Conservation (phyloP, 2,888 invertebrate genomes). For the Coenonympha arcania region DNA sequence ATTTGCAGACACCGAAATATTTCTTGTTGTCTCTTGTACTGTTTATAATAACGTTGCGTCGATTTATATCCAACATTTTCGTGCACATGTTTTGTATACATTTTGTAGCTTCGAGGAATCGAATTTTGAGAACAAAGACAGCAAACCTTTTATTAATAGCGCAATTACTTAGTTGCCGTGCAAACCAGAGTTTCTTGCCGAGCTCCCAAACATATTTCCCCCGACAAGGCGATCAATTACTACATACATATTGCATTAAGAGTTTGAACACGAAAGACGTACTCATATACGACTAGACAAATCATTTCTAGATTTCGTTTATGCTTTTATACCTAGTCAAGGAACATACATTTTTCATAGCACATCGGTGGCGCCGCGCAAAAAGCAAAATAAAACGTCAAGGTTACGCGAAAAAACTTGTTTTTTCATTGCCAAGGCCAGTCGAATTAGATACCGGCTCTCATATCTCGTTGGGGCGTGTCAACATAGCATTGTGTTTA, state of each 20-base stretch:
- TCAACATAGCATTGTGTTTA: conserved; percentile 63
- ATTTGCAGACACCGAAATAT: conserved; percentile 4
- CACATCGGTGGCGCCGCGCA: conserved; percentile 37
- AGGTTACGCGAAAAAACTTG: conserved; percentile 56
- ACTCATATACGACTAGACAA: conserved; percentile 2
- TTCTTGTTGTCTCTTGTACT: neutral
- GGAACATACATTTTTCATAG: conserved; percentile 17
- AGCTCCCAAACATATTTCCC: conserved; percentile 22
- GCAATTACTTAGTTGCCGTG: conserved; percentile 14
- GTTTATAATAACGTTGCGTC: conserved; percentile 4
- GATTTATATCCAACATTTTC: neutral
- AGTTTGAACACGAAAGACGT: conserved; percentile 22
- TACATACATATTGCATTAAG: conserved; percentile 18
- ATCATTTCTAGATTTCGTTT: neutral
- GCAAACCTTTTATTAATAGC: conserved; percentile 24
- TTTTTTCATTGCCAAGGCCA: conserved; percentile 74
- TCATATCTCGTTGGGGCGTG: conserved; percentile 57
- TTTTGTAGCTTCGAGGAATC: conserved; percentile 7
- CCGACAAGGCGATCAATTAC: conserved; percentile 23
- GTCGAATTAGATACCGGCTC: conserved; percentile 63
- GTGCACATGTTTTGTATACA: neutral
- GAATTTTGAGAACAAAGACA: conserved; percentile 21
- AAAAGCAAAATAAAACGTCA: conserved; percentile 49
- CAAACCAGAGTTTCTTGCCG: conserved; percentile 17
- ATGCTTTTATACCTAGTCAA: neutral